Evolutionary conservation across 2,797 vertebrate genomes (phyloP).

Genomic region (Esox masquinongy): DNA sequence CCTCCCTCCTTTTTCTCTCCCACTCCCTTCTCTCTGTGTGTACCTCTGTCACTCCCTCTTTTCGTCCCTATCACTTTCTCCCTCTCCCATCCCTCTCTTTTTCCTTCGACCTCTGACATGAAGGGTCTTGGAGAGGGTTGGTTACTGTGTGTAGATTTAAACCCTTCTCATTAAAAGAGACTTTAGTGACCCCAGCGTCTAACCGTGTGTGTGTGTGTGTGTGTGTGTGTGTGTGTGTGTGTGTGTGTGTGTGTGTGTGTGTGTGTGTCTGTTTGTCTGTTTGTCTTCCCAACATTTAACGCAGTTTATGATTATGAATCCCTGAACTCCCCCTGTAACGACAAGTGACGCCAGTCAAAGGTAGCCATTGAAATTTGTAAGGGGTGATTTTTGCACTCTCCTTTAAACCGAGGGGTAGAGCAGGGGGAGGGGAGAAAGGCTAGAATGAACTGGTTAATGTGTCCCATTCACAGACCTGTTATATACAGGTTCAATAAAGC

Average conservation of each 20-base stretch:
- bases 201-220: too few species aligned
- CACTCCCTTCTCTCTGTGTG: too few species aligned
- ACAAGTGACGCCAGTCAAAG: constrained; percentile 75
- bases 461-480: constrained; percentile 71
- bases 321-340: constrained; percentile 36
- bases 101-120: constrained; percentile 65
- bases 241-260: too few species aligned
- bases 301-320: constrained; percentile 35
- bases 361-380: constrained; percentile 70
- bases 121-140: constrained; percentile 62
- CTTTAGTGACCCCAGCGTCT: constrained; percentile 35
- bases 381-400: constrained; percentile 50
- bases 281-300: constrained; percentile 34
- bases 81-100: too few species aligned
- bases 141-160: constrained; percentile 50
- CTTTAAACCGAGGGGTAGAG: constrained; percentile 47
- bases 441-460: constrained; percentile 74
- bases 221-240: background rate
- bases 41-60: too few species aligned
- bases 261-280: background rate
- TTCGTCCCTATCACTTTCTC: too few species aligned
- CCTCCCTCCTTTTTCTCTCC: background rate
- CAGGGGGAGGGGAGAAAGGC: constrained; percentile 51
- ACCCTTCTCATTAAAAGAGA: constrained; percentile 64
- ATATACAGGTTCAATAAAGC: constrained; percentile 76